These are phyloP conservation scores for Drosophila tsacasi DNA, from an alignment of 1,140 invertebrate species.

Conservation along the genomic window DNA sequence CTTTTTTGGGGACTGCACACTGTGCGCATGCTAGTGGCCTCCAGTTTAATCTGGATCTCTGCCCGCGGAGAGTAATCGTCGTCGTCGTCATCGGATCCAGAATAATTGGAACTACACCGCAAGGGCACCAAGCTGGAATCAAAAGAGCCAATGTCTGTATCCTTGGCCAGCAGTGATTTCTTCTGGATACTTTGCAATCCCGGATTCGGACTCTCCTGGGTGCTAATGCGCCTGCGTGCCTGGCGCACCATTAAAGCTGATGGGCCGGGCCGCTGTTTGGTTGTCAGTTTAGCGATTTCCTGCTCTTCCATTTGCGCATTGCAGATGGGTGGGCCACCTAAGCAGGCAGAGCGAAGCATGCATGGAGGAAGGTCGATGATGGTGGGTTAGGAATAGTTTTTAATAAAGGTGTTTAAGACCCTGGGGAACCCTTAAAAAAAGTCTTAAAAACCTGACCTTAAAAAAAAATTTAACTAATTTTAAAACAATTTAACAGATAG, in stretches of 20 bases:
- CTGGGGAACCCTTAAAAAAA: background rate
- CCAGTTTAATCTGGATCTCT: slow-evolving; percentile 61
- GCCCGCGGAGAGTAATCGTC: slow-evolving; percentile 34
- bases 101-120: slow-evolving; percentile 1
- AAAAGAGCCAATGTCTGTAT: slow-evolving; percentile 5
- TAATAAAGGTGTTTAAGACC: background rate
- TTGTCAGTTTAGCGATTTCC: slow-evolving; percentile 7
- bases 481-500: background rate
- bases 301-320: slow-evolving; percentile 41
- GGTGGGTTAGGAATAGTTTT: slow-evolving; percentile 15
- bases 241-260: slow-evolving; percentile 48
- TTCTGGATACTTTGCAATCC: slow-evolving; percentile 19
- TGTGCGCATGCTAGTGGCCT: slow-evolving; percentile 38
- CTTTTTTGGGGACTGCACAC: slow-evolving; percentile 40
- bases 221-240: slow-evolving; percentile 54
- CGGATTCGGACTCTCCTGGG: slow-evolving; percentile 41
- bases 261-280: slow-evolving; percentile 45
- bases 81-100: slow-evolving; percentile 42
- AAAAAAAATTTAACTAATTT: background rate
- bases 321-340: slow-evolving; percentile 42
- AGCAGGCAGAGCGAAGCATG: slow-evolving; percentile 16
- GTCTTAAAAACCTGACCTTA: too few species aligned
- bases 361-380: slow-evolving; percentile 2
- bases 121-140: slow-evolving; percentile 20
- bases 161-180: background rate